Percentiles rank a stretch among this genome's conserved stretches.
Evolutionary conservation across 2,797 vertebrate genomes (phyloP).

Genomic region (Hemibagrus guttatus): DNA sequence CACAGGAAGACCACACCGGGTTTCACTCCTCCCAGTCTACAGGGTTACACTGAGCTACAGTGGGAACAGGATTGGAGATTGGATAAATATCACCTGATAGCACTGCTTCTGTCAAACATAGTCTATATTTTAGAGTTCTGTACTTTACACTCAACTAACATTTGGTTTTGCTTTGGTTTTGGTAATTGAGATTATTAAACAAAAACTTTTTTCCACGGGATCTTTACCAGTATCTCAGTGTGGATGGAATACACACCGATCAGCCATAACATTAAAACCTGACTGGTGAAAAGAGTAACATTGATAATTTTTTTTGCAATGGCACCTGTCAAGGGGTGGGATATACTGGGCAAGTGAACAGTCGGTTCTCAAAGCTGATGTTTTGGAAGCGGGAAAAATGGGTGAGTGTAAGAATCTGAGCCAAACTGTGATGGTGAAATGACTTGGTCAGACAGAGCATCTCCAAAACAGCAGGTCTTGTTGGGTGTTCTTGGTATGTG

Average conservation of each 20-base stretch:
- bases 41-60: background rate
- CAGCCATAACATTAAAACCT: background rate
- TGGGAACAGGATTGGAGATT: background rate
- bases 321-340: too few relatives aligned
- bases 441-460: too few relatives aligned
- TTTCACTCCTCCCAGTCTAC: background rate
- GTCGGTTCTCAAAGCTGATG: too few relatives aligned
- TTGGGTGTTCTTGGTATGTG: too few relatives aligned
- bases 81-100: background rate
- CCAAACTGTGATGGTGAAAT: too few relatives aligned
- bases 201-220: background rate
- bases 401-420: too few relatives aligned
- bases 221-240: background rate
- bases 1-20: background rate
- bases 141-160: background rate
- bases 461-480: too few relatives aligned
- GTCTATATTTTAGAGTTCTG: background rate
- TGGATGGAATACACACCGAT: background rate
- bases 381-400: too few relatives aligned
- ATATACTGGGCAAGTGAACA: too few relatives aligned
- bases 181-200: too few relatives aligned
- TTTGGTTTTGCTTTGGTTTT: background rate
- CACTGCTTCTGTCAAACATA: background rate
- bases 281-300: background rate
- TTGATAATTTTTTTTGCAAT: too few relatives aligned